These are phyloP conservation scores for Macrochelys suwanniensis DNA, from an alignment of 2,797 vertebrate genomes.

Conservation along the genomic window DNA sequence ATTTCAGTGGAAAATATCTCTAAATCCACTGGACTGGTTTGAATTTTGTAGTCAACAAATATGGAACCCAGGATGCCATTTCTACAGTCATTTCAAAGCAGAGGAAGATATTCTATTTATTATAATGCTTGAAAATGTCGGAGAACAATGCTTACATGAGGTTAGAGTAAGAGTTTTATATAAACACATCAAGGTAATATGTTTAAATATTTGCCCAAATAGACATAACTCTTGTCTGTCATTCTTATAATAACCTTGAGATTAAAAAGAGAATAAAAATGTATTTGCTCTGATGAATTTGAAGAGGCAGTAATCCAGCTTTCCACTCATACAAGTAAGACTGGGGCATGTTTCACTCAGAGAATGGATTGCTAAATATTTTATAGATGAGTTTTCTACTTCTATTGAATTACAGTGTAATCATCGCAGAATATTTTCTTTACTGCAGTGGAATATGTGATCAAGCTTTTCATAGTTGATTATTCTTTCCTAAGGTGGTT, in stretches of 20 bases:
- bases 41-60: constrained; percentile 12
- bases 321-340: background rate
- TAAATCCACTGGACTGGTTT: constrained; percentile 9
- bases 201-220: constrained; percentile 56
- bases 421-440: constrained; percentile 36
- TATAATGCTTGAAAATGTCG: constrained; percentile 57
- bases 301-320: constrained; percentile 12
- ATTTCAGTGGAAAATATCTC: constrained; percentile 18
- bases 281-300: constrained; percentile 1
- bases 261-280: constrained; percentile 43
- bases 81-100: constrained; percentile 51
- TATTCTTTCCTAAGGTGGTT: constrained; percentile 26
- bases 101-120: constrained; percentile 53
- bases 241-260: constrained; percentile 3
- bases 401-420: constrained; percentile 21
- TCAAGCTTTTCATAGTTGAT: constrained; percentile 33
- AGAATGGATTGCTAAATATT: constrained; percentile 36
- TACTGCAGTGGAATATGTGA: background rate
- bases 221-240: constrained; percentile 34
- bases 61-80: constrained; percentile 31
- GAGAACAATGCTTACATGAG: constrained; percentile 53
- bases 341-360: background rate
- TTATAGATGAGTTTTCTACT: constrained; percentile 24
- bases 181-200: constrained; percentile 36
- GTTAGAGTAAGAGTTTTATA: constrained; percentile 48